Conservation (phyloP, 2,888 invertebrate genomes). For the Colletes collaris region DNA sequence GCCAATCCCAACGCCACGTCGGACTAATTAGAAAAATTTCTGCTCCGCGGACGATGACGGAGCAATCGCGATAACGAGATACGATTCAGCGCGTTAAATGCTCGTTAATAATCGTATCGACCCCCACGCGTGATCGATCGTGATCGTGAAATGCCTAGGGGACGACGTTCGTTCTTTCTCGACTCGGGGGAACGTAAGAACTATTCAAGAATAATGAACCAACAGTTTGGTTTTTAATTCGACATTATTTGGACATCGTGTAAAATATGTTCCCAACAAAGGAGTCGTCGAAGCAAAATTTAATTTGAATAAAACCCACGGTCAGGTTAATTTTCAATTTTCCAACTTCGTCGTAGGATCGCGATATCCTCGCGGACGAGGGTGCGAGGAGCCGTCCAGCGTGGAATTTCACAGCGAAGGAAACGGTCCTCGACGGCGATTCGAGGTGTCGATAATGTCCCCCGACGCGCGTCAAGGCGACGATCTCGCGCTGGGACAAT, state of each 20-base stretch:
- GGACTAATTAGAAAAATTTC: constrained; percentile 18
- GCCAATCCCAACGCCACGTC: background rate
- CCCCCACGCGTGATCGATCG: background rate
- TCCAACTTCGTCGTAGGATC: no score
- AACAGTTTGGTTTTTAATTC: no score
- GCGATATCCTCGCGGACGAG: no score
- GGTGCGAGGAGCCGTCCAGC: background rate
- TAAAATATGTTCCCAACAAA: no score
- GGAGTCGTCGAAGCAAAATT: no score
- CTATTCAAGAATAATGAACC: no score
- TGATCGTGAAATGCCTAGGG: background rate
- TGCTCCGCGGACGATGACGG: background rate
- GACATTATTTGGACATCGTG: no score
- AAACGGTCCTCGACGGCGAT: constrained; percentile 51
- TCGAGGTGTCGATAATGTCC: constrained; percentile 48
- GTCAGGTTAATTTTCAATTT: no score
- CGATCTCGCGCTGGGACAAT: constrained; percentile 28
- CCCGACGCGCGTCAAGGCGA: constrained; percentile 20
- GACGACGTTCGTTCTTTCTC: background rate
- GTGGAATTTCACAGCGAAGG: constrained; percentile 36
- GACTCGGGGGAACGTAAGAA: background rate
- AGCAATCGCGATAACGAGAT: constrained; percentile 5
- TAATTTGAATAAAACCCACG: no score
- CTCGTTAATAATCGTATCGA: constrained; percentile 10
- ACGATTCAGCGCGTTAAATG: background rate